Percentiles rank a stretch among this genome's conserved stretches.
Conservation (phyloP, 2,797 vertebrate genomes). For the Synanceia verrucosa region DNA sequence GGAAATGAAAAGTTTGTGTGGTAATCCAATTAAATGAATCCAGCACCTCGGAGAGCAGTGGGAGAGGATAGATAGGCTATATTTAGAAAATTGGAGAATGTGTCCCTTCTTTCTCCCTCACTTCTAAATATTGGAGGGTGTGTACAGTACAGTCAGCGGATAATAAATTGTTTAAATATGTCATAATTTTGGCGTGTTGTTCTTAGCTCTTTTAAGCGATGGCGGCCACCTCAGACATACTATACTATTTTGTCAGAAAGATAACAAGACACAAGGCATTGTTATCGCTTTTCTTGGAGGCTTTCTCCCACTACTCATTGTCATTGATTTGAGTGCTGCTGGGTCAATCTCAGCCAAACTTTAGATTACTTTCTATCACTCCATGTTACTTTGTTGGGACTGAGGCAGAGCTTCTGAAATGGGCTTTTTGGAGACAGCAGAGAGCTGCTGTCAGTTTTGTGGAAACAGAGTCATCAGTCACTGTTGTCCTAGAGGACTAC, state of each 20-base stretch:
- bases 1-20: constrained; percentile 69
- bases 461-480: constrained; percentile 66
- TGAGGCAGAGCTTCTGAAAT: constrained; percentile 52
- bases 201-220: neutral
- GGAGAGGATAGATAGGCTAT: constrained; percentile 59
- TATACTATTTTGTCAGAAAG: constrained; percentile 47
- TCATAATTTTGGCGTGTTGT: constrained; percentile 4
- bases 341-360: constrained; percentile 59
- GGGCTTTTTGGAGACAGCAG: constrained; percentile 42
- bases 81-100: constrained; percentile 67
- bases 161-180: constrained; percentile 5
- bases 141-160: neutral
- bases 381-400: constrained; percentile 37
- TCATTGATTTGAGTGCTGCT: constrained; percentile 46
- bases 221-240: constrained; percentile 25
- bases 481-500: constrained; percentile 35
- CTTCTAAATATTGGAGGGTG: constrained; percentile 13
- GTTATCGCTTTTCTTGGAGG: constrained; percentile 58
- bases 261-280: constrained; percentile 57
- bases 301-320: constrained; percentile 38
- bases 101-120: constrained; percentile 17
- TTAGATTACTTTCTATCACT: constrained; percentile 65
- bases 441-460: constrained; percentile 62
- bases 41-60: constrained; percentile 40
- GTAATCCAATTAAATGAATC: constrained; percentile 70